Evolutionary conservation across 2,888 invertebrate genomes (phyloP).

Genomic region (Epirrhoe alternata): DNA sequence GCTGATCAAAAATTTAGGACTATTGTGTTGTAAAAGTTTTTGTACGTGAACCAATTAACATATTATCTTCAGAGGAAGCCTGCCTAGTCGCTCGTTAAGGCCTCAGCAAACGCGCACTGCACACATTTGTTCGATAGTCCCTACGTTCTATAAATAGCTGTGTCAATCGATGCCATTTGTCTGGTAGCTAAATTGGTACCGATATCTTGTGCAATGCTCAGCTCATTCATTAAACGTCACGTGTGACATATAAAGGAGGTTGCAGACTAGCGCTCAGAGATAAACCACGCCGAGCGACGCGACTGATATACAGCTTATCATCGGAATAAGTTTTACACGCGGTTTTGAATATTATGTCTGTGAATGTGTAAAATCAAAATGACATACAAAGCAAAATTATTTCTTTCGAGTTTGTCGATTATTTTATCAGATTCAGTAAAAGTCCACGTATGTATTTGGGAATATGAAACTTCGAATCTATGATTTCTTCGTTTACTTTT

Average conservation of each 20-base stretch:
- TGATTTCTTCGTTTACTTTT: too few relatives aligned
- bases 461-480: too few relatives aligned
- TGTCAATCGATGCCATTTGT: conserved; percentile 70
- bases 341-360: conserved; percentile 11
- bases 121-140: conserved; percentile 42
- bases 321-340: conserved; percentile 9
- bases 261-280: conserved; percentile 42
- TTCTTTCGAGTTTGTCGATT: too few relatives aligned
- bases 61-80: neutral
- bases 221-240: conserved; percentile 64
- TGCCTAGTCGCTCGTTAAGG: neutral
- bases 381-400: neutral
- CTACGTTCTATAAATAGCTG: conserved; percentile 66
- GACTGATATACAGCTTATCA: conserved; percentile 22
- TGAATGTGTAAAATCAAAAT: neutral
- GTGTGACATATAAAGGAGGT: conserved; percentile 42
- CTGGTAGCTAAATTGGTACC: conserved; percentile 60
- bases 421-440: too few relatives aligned
- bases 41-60: neutral
- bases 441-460: too few relatives aligned
- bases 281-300: conserved; percentile 27
- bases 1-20: too few relatives aligned
- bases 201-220: conserved; percentile 61
- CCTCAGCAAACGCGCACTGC: conserved; percentile 15
- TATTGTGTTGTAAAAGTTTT: too few relatives aligned